Evolutionary conservation across 2,888 invertebrate genomes (phyloP), one percentile per base, ranked within the genome.

Genomic region (Poecilobothrus nobilitatus): DNA sequence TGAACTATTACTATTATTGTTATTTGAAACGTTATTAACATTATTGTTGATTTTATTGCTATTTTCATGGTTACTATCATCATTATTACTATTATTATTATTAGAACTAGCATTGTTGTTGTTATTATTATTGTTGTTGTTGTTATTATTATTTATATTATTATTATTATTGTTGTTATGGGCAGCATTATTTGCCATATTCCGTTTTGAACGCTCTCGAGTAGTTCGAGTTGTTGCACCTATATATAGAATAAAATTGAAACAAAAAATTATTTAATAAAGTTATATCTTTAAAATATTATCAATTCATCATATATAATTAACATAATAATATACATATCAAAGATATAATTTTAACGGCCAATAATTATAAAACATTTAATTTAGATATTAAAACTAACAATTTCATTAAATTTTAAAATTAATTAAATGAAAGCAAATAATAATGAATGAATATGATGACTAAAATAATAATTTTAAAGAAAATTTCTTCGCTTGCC

Each of bases 151-250:
- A 69, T 67, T 71, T 68, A 18, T 71, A 68, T 69, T 67, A 63
- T 68, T 65, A 68, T 66, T 68, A 68, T 68, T 66, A 69, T 65
- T 37, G 18, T 22, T 53, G 22, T 68, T 63, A 53, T 18, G 15
- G 10, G 22, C 8, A 21, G 66, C 41, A 65, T n/a, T 53, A 69
- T 78, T 81, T 37, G 80, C 80, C 74, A 81, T 81, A 20, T 67
- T 65, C 74, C 80, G 80, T 75, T 80, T 80, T 73, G 81, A 81
- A 68, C 80, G 81, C 77, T 80, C 80, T 22, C 80, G 81, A 33
- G 80, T 81, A 62, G 81, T 81, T 69, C 80, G 79, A 41, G 80
- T 68, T 21, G 61, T 80, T 61, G 78, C 76, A 34, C 81, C 81
- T 78, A 73, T 7, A 71, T 73, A 67, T 18, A 21, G 27, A 67